Conservation (phyloP, 2,888 invertebrate genomes). For the Andrena chrysosceles region DNA sequence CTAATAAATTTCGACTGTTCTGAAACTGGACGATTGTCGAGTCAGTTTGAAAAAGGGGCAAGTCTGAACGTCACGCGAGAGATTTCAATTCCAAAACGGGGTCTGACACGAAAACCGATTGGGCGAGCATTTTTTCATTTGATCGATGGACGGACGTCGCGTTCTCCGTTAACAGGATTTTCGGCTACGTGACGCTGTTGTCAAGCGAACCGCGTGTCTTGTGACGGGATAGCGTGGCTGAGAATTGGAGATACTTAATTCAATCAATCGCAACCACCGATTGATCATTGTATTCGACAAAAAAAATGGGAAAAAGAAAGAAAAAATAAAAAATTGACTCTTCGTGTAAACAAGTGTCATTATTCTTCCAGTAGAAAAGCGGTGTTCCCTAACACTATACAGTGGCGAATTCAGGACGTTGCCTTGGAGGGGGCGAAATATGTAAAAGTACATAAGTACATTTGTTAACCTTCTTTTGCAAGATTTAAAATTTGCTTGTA, state of each 20-base stretch:
- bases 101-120: constrained; percentile 14
- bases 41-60: background rate
- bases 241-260: constrained; percentile 66
- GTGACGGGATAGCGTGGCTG: constrained; percentile 54
- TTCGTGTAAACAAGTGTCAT: constrained; percentile 62
- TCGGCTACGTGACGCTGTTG: constrained; percentile 48
- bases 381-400: background rate
- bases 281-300: constrained; percentile 70
- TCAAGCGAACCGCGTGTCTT: constrained; percentile 51
- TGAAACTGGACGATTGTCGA: background rate
- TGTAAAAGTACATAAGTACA: no score
- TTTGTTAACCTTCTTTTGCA: no score
- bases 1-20: background rate
- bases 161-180: constrained; percentile 47
- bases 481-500: no score
- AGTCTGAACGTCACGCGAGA: background rate
- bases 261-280: constrained; percentile 64
- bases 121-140: constrained; percentile 35
- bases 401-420: no score
- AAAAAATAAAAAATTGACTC: constrained; percentile 74
- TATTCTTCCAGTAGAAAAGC: constrained; percentile 16
- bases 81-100: constrained; percentile 4
- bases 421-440: no score
- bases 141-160: constrained; percentile 24
- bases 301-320: constrained; percentile 49